Conservation (phyloP, 2,888 invertebrate species). For the Drosophila atripex region DNA sequence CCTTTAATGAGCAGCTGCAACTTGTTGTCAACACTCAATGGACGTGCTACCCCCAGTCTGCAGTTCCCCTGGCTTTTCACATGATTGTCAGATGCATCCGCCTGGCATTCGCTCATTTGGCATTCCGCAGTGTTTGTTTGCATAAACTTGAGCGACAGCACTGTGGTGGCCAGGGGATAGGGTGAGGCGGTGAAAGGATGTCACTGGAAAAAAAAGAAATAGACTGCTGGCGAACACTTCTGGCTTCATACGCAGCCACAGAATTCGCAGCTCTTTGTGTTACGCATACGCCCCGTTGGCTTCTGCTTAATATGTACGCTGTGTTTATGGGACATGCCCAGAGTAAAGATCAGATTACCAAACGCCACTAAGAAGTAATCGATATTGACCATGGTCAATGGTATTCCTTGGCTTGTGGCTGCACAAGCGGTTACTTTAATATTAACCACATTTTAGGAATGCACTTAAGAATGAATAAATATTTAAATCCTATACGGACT, state of each 20-base stretch:
- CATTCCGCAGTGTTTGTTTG: slow-evolving; percentile 59
- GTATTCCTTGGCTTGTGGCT: slow-evolving; percentile 15
- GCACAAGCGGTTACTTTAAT: slow-evolving; percentile 15
- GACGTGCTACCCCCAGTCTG: slow-evolving; percentile 10
- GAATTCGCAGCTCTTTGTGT: slow-evolving; percentile 22
- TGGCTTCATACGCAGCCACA: slow-evolving; percentile 16
- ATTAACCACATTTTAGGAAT: background rate
- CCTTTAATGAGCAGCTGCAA: slow-evolving; percentile 64
- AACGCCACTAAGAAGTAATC: slow-evolving; percentile 7
- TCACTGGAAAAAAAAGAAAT: slow-evolving; percentile 7
- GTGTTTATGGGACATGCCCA: slow-evolving; percentile 10
- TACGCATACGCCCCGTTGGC: slow-evolving; percentile 41
- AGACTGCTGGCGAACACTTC: slow-evolving; percentile 14
- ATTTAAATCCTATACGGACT: background rate
- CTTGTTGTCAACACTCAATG: slow-evolving; percentile 58
- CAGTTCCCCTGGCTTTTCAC: slow-evolving; percentile 6
- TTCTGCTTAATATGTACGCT: slow-evolving; percentile 32
- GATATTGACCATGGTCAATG: slow-evolving; percentile 2
- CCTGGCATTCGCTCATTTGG: slow-evolving; percentile 64
- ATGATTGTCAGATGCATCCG: slow-evolving; percentile 46
- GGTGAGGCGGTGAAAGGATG: background rate
- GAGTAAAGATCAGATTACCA: slow-evolving; percentile 13
- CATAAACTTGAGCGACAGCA: slow-evolving; percentile 55
- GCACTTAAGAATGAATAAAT: background rate
- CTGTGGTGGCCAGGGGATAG: background rate